These are phyloP conservation scores for Pammene fasciana DNA, from an alignment of 2,888 invertebrate genomes.

Conservation along the genomic window DNA sequence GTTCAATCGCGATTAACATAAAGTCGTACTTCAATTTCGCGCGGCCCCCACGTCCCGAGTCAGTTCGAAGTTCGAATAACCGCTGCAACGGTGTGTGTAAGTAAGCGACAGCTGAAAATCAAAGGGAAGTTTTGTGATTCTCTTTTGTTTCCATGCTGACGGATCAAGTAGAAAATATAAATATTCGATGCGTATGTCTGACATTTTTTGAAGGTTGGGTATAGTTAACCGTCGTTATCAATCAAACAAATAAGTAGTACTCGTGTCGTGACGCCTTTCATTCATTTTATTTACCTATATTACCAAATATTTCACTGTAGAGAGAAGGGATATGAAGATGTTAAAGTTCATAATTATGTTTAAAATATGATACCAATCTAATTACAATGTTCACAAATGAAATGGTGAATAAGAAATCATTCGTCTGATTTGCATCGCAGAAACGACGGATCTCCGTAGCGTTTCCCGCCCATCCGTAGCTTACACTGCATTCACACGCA, in stretches of 20 bases:
- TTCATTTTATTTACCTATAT: background rate
- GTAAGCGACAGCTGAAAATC: slow-evolving; percentile 72
- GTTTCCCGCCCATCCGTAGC: slow-evolving; percentile 76
- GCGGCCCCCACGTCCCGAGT: slow-evolving; percentile 54
- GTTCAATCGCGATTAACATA: slow-evolving; percentile 69
- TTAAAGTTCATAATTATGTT: background rate
- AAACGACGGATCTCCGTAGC: slow-evolving; percentile 63
- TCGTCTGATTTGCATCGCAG: slow-evolving; percentile 59
- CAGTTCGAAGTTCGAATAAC: slow-evolving; percentile 49
- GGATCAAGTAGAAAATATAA: slow-evolving; percentile 16
- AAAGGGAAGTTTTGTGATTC: slow-evolving; percentile 58
- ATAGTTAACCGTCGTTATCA: background rate
- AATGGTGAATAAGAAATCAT: slow-evolving; percentile 56
- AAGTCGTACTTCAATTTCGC: slow-evolving; percentile 73
- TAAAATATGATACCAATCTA: slow-evolving; percentile 23
- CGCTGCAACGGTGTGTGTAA: slow-evolving; percentile 55
- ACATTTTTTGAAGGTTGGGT: background rate
- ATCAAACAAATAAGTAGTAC: too few species aligned
- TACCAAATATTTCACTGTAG: background rate
- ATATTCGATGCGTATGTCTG: slow-evolving; percentile 10
- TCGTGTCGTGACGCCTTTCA: background rate
- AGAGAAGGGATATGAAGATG: background rate
- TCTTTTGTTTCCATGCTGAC: slow-evolving; percentile 45
- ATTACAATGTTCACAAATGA: slow-evolving; percentile 40
- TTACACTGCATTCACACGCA: slow-evolving; percentile 79